Percentiles rank a stretch among this genome's conserved stretches.
Conservation (phyloP, 1,140 invertebrate genomes). For the Drosophila lowei region DNA sequence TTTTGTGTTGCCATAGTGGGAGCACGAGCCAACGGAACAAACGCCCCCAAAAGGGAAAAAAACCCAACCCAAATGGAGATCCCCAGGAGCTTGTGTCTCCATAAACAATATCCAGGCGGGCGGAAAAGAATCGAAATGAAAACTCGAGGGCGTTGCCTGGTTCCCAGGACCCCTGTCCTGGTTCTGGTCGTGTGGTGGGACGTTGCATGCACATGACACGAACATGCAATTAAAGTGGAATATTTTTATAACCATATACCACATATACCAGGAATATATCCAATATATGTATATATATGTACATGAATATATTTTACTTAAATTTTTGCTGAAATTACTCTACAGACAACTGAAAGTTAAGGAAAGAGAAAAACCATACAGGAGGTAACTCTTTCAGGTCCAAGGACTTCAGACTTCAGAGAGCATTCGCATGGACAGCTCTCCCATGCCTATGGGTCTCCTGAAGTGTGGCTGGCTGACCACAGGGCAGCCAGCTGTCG, state of each 20-base stretch:
- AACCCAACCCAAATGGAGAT: background rate
- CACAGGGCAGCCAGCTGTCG: conserved; percentile 1
- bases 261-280: background rate
- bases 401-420: background rate
- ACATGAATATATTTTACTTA: too few relatives aligned
- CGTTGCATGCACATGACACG: conserved; percentile 38
- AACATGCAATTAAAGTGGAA: conserved; percentile 66
- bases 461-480: conserved; percentile 13
- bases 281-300: too few relatives aligned
- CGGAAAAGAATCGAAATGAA: conserved; percentile 21
- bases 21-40: background rate
- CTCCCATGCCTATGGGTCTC: conserved; percentile 1
- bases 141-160: conserved; percentile 69
- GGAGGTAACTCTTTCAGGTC: background rate
- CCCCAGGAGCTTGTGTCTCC: conserved; percentile 25
- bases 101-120: conserved; percentile 65
- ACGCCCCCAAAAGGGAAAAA: too few relatives aligned
- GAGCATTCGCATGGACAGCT: conserved; percentile 13
- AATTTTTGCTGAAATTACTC: too few relatives aligned
- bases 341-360: too few relatives aligned
- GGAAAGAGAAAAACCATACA: background rate
- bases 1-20: conserved; percentile 56
- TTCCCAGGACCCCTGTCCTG: too few relatives aligned
- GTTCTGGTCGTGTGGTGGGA: background rate
- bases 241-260: conserved; percentile 28